A percentile compares a stretch with the other conserved stretches of the same genome.
Conservation (phyloP, 2,113 vertebrate genomes). For the Motacilla alba region DNA sequence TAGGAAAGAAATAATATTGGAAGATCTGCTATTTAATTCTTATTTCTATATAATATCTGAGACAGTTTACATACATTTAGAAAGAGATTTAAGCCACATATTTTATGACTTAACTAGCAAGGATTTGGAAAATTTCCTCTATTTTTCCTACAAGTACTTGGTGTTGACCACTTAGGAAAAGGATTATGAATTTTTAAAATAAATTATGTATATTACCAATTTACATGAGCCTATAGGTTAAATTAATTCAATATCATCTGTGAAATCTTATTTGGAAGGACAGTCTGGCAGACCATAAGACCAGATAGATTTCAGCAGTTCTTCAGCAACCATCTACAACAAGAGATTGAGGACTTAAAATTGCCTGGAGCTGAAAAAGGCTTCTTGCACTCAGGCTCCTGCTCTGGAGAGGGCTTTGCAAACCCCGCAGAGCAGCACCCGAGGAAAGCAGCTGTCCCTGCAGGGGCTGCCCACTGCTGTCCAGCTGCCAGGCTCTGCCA, state of each 20-base stretch:
- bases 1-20: not conserved
- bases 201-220: not conserved
- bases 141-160: not conserved
- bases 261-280: not conserved
- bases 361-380: not conserved
- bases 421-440: rapidly evolving
- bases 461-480: rapidly evolving
- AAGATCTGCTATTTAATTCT: not conserved
- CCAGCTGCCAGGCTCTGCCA: not conserved
- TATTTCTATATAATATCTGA: not conserved
- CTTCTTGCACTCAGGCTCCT: not conserved
- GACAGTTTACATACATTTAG: not conserved
- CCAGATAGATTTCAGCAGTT: not conserved
- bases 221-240: not conserved
- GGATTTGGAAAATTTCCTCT: not conserved
- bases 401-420: not conserved
- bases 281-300: not conserved
- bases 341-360: not conserved
- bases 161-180: not conserved
- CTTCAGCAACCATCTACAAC: not conserved
- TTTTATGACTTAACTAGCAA: not conserved
- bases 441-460: not conserved
- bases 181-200: not conserved
- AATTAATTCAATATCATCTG: not conserved
- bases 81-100: not conserved